A percentile compares a stretch with the other conserved stretches of the same genome.
These are phyloP conservation scores for Amphipoea oculea DNA, from an alignment of 2,888 invertebrate genomes.

Conservation along the genomic window DNA sequence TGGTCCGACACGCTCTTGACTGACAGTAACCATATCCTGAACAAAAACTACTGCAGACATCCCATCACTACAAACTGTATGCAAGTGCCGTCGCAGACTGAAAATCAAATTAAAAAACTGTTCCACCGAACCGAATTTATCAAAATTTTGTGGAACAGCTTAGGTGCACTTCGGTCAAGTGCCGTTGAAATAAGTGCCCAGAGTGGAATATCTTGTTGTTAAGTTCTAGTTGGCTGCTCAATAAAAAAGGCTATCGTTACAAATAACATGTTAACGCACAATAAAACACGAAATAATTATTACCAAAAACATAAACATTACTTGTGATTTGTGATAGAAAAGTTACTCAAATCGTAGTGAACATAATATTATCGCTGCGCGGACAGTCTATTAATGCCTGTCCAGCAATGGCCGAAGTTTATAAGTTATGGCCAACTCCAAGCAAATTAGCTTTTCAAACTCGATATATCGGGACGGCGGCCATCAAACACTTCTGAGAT, in stretches of 20 bases:
- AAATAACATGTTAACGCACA: conserved; percentile 34
- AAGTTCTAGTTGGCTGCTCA: neutral
- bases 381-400: conserved; percentile 53
- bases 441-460: conserved; percentile 60
- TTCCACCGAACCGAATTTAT: neutral
- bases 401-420: conserved; percentile 52
- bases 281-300: conserved; percentile 45
- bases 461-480: conserved; percentile 27
- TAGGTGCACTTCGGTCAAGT: neutral
- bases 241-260: conserved; percentile 4
- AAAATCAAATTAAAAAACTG: neutral
- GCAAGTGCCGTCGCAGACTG: neutral
- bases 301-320: conserved; percentile 58
- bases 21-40: neutral
- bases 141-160: neutral
- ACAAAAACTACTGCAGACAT: neutral
- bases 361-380: conserved; percentile 38
- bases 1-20: too few relatives aligned
- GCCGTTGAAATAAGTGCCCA: neutral
- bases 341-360: conserved; percentile 53
- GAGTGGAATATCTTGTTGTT: neutral
- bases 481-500: conserved; percentile 34
- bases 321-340: conserved; percentile 56
- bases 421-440: conserved; percentile 49
- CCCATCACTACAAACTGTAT: neutral